Base-by-base conservation (phyloP, 2,888 invertebrate species). In the Ashinkailepas kermadecensis region DNA sequence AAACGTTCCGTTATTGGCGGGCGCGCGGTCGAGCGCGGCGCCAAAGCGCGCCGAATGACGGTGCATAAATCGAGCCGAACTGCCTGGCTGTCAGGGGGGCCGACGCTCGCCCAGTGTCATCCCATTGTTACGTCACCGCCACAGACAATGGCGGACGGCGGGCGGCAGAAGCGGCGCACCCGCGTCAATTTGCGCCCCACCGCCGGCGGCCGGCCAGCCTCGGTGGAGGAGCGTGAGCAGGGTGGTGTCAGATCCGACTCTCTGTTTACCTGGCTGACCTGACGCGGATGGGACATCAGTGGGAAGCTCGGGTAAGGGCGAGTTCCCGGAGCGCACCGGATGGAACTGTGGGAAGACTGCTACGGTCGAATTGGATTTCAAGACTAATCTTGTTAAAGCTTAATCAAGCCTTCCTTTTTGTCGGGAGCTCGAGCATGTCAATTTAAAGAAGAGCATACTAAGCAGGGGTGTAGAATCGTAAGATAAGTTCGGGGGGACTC, bases 61-160 rank as follows among this genome's bases (percentile, higher is more conserved):
- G 54, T 59, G 21, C 74, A 74, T 74, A 74, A 74, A 74, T 74
- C 74, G 54, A 10, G 21, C 56, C 54, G 56, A 21, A 54, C 21
- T 8, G 9, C 54, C 54, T 12, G 10, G 54, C 74, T 54, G 74
- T 54, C 74, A 54, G 56, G 74, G 74, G 74, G 54, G 18, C 18
- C 74, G 11, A 18, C 74, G 11, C 54, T 54, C 74, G 54, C 54
- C 18, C 74, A 7, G 74, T 74, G 74, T 74, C 74, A 54, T 74
- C 74, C 74, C 56, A 74, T 74, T 74, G 74, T 74, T 74, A 74
- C 74, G 56, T 54, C 74, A 74, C 54, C 8, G 74, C 13, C 1
- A 15, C 74, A 39, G 21, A 74, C 74, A 74, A 74, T 74, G 74
- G 56, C 74, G 54, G 15, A 23, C 54, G 74, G 74, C 56, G 56